Evolutionary conservation across 2,797 vertebrate species (phyloP).

Genomic region (Agapornis canus): DNA sequence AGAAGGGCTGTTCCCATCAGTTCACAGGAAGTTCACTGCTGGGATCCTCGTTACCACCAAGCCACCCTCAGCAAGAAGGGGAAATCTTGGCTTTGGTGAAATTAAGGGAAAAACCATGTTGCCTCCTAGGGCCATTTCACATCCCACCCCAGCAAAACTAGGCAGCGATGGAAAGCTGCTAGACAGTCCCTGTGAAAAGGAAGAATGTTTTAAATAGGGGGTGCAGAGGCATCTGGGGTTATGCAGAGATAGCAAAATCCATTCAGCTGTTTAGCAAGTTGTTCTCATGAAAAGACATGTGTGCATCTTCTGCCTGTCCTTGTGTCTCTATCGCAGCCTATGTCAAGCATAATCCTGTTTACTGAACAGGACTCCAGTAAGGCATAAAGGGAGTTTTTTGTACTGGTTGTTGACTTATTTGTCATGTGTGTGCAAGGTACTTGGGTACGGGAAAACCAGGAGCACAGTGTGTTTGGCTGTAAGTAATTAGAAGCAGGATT

Average conservation of each 20-base stretch:
- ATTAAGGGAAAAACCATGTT: slow-evolving; percentile 4
- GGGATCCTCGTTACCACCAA: not conserved
- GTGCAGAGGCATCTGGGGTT: not conserved
- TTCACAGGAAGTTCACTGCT: slow-evolving; percentile 25
- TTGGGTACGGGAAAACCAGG: rapidly evolving
- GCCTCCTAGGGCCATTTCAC: not conserved
- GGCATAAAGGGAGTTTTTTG: not conserved
- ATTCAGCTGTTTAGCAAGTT: slow-evolving; percentile 1
- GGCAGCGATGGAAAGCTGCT: not conserved
- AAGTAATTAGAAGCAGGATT: slow-evolving; percentile 62
- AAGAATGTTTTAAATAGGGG: not conserved
- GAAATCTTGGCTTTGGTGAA: not conserved
- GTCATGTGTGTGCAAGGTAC: not conserved
- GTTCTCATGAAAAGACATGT: not conserved
- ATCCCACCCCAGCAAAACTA: not conserved
- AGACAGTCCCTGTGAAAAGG: not conserved
- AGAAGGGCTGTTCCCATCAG: slow-evolving; percentile 9
- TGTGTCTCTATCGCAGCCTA: not conserved
- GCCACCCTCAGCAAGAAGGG: not conserved
- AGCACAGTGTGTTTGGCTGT: not conserved
- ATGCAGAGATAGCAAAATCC: not conserved
- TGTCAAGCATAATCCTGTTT: slow-evolving; percentile 7
- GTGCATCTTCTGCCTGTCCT: not conserved
- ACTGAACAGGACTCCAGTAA: not conserved
- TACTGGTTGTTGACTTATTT: not conserved